Base-by-base conservation (phyloP, 2,888 invertebrate genomes). In the Drosophila demipolita region DNA sequence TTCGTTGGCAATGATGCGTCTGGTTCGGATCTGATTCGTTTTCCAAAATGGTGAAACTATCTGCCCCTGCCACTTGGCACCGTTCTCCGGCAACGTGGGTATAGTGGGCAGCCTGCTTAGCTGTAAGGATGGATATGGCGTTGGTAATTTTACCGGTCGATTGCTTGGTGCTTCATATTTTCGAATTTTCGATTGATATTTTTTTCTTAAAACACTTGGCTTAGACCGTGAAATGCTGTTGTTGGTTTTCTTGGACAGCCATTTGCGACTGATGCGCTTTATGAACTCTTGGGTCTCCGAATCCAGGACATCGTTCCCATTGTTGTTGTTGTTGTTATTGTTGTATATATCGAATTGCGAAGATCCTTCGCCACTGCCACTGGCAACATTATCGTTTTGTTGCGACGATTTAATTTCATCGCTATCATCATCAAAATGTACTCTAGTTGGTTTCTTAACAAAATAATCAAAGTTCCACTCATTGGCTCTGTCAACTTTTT, bases 1-100 rank as follows among this genome's bases (percentile, higher is more conserved):
- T 15, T 88, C 85, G 54, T 91, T 91, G 6, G 88, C 87, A 66
- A 90, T 87, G 32, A 90, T 84, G 42, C 91, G 83, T n/a, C 90
- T 78, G 2, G 89, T 87, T 15, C 89, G 74, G 11, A 87, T 87
- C 38, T 87, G 89, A 26, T 70, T 65, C 23, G 50, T 60, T 50
- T 49, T 64, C 54, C 32, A 55, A 20, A 61, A 54, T 3, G 53
- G 50, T 12, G 36, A 45, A 8, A 54, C 54, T 74, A 77, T 48
- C 65, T 76, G 48, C 54, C 66, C 32, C 20, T 57, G 40, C 57
- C 57, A 59, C 23, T 48, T 48, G 5, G 32, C 40, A 32, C 40
- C 38, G 9, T 32, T 32, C 20, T 57, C 57, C 20, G 40, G 57
- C 20, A 40, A 32, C 3, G 40, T 15, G 12, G 60, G 35, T 5